Base-by-base conservation (phyloP, 2,113 vertebrate species). In the Corvus hawaiiensis region DNA sequence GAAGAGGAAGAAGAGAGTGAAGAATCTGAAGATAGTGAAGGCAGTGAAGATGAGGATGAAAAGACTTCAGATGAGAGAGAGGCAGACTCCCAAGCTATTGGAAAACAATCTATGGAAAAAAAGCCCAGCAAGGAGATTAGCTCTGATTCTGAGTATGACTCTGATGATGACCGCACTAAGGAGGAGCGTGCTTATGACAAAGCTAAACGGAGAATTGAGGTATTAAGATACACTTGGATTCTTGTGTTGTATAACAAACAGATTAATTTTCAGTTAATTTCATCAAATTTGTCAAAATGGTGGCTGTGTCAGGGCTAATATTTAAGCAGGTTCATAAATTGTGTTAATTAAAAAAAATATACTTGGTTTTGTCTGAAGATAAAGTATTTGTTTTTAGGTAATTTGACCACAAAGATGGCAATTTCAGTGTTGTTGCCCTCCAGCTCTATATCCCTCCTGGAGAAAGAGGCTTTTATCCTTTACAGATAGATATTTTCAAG, bases 181-280 rank as follows among this genome's bases (percentile, higher is more conserved):
- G 99, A 99, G 91, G 99, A 99, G 94, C 97, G 96, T 7, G 98
- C 98, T 37, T 99, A 99, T 23, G 99, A 99, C 96, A 98, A 98
- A 92, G 99, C 99, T 39, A 99, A 99, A 93, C 98, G 98, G 93
- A 99, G 99, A 87, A 99, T 99, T 39, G 99, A 99, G 99, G 99
- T 99, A 98, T 62, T 48, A 13, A 24, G 55, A 75, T 61, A 64
- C 17, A 37, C 56, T 61, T 71, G 10, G n/a, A 16, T 52, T 85
- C n/a, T 17, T 37, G 16, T 67, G 27, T 20, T 81, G 20, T 62
- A 3, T 43, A 46, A 59, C 30, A 54, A 90, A 39, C n/a, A 55
- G 7, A 14, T 74, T 77, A 9, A 55, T 27, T 22, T 75, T 74
- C 33, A 24, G 43, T 68, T 94, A 22, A 41, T 20, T 85, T 41